Base-by-base conservation (phyloP, 2,113 vertebrate genomes). In the Falco punctatus region DNA sequence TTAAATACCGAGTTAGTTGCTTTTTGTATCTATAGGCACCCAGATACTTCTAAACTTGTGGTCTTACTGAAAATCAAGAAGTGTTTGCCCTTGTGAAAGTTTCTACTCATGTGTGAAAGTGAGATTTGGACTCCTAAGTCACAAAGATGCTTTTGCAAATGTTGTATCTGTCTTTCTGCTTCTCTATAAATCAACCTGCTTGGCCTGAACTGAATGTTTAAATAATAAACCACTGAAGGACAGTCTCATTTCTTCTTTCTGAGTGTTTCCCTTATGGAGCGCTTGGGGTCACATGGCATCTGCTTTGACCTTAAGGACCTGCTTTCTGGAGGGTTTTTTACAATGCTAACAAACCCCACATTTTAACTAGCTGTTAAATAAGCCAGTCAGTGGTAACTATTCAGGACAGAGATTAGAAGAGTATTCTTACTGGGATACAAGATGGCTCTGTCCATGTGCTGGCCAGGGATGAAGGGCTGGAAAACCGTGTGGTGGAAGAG, bases 391-490 rank as follows among this genome's bases (percentile, higher is more conserved):
- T 42, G 73, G 92, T 92, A 75, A 92, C 92, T 87, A 51, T 69
- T 72, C 87, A 94, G 84, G 89, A 87, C 42, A 66, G 85, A 86
- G 87, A 86, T 96, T 92, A 88, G 89, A 51, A 83, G 81, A 91
- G 78, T 77, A 77, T 95, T 92, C 92, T 88, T 94, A 65, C 59
- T 83, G 91, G 95, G 87, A 85, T 90, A 92, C 91, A 86, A 80
- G 91, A 94, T 93, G 84, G 94, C 80, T 95, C 91, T 94, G 91
- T 96, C 92, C 92, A 48, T 94, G 87, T 80, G 81, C 84, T 95
- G 95, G 91, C 95, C 58, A 69, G 95, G 95, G 94, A 92, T 94
- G 95, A 94, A 95, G 95, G 93, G 87, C 91, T 92, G 94, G 94
- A 97, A 95, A 91, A 96, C 89, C 64, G 51, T 83, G 92, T 67